Base-by-base conservation (phyloP, 2,113 vertebrate species). In the Paralichthys olivaceus region DNA sequence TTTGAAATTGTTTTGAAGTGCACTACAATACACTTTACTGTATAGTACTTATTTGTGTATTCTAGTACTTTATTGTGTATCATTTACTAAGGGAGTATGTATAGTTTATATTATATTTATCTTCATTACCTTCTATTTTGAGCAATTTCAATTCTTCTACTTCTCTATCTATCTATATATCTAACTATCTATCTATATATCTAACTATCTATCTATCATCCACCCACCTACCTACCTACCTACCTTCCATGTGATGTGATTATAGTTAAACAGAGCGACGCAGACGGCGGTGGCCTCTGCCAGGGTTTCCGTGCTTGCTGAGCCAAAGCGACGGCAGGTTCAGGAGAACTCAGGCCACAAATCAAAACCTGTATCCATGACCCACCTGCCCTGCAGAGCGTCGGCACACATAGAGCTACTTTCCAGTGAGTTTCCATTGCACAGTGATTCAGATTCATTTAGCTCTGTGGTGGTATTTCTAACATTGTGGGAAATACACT, bases 351-450 rank as follows among this genome's bases (percentile, higher is more conserved):
- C 53, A 9, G 25, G 37, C 23, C 25, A 34, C 15, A 63, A 34
- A 53, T 54, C 68, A 34, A 80, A 72, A 47, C 45, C 61, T 20
- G 62, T 34, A 14, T n/a, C 60, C 15, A 0, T 23, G 12, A 63
- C 51, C n/a, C 75, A 47, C 15, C 15, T 40, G 15, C 56, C 64
- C 37, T 51, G 62, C n/a, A 86, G 61, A 43, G 80, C 88, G 5
- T 89, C 91, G 0, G 64, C 91, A 15, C 91, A 89, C 61, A 84
- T 88, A 43, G 81, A 84, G 43, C 89, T 90, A 1, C 90, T 94
- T 1, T 90, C 93, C 17, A 73, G 92, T 94, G 34, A 86, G 67
- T 28, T 5, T 29, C 4, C 23, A 19, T 26, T 15, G 12, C 13
- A 5, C 2, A 51, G 7, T n/a, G 5, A 23, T 57, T 57, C 2